Evolutionary conservation across 2,888 invertebrate species (phyloP).

Genomic region (Rapana venosa): DNA sequence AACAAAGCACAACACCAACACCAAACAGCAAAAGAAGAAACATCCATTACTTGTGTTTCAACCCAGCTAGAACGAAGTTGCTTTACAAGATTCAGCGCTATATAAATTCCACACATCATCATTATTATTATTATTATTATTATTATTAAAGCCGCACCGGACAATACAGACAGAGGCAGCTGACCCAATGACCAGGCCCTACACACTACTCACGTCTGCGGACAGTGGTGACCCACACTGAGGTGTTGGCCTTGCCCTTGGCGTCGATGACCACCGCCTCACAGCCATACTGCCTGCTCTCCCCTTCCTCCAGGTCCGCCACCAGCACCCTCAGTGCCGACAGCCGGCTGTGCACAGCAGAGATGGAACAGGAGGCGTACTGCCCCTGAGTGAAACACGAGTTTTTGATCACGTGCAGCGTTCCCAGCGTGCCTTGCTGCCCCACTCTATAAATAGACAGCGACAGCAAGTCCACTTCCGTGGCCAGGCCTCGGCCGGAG

Average conservation of each 20-base stretch:
- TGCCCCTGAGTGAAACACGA: conserved; percentile 18
- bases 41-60: too few species aligned
- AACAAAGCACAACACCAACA: too few species aligned
- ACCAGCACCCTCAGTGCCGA: conserved; percentile 31
- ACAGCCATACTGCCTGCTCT: conserved; percentile 35
- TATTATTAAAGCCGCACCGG: too few species aligned
- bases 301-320: conserved; percentile 31
- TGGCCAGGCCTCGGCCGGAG: conserved; percentile 7
- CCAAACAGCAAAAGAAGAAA: too few species aligned
- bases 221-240: conserved; percentile 52
- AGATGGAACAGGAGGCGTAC: conserved; percentile 29
- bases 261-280: neutral
- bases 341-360: neutral
- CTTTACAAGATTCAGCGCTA: too few species aligned
- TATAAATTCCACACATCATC: too few species aligned
- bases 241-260: neutral
- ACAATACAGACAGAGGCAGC: too few species aligned
- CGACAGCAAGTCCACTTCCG: conserved; percentile 34
- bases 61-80: too few species aligned
- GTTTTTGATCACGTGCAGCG: conserved; percentile 33
- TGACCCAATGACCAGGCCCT: neutral
- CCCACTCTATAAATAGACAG: conserved; percentile 14
- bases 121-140: too few species aligned
- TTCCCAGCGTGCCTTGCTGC: neutral
- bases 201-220: conserved; percentile 63